Conservation (phyloP, 2,797 vertebrate species). For the Todus mexicanus region DNA sequence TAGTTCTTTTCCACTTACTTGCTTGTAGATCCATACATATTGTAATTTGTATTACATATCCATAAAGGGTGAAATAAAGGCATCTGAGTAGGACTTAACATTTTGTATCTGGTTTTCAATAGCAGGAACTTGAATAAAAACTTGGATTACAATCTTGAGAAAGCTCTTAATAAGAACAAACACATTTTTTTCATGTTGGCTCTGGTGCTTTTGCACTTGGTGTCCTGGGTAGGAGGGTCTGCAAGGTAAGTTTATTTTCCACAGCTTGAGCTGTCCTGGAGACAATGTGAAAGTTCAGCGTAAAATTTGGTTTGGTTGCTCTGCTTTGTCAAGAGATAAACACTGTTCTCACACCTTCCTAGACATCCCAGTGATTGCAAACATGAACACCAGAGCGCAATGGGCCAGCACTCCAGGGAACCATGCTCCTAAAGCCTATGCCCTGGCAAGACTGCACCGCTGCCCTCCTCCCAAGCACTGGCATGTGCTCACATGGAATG, state of each 20-base stretch:
- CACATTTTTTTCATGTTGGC: background rate
- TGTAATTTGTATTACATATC: background rate
- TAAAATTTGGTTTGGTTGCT: background rate
- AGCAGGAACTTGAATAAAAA: background rate
- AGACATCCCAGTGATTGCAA: background rate
- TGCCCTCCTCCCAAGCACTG: background rate
- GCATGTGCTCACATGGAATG: fast-evolving
- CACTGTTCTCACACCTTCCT: background rate
- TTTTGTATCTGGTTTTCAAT: background rate
- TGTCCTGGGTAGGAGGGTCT: background rate
- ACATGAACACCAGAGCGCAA: fast-evolving
- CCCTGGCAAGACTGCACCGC: background rate
- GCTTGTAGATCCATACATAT: background rate
- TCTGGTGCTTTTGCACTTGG: background rate
- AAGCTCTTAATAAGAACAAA: background rate
- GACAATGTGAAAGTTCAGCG: background rate
- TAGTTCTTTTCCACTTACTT: background rate
- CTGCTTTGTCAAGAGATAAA: background rate
- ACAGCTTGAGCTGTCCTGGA: background rate
- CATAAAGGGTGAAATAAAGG: slow-evolving; percentile 10
- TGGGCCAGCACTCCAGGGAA: background rate
- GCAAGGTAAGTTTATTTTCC: background rate
- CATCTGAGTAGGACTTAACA: background rate
- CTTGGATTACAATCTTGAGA: background rate
- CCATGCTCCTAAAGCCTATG: background rate